Conservation (phyloP, 2,113 vertebrate genomes). For the Equus quagga region DNA sequence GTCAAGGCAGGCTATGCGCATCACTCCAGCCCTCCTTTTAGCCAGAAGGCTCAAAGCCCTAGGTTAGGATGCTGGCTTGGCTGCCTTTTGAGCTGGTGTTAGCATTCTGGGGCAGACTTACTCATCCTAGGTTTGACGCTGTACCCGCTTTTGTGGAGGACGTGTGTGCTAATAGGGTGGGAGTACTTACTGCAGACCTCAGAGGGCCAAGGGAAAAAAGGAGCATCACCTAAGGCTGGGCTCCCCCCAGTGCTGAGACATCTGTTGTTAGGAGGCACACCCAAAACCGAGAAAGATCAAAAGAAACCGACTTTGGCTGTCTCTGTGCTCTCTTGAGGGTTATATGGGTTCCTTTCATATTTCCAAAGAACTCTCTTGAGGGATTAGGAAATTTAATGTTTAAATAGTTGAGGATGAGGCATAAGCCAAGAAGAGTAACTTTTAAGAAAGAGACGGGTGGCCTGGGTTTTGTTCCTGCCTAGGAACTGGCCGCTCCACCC, state of each 20-base stretch:
- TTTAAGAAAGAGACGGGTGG: neutral
- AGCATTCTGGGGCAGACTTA: slow-evolving; percentile 45
- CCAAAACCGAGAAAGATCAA: neutral
- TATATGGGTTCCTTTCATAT: neutral
- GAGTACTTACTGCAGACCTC: neutral
- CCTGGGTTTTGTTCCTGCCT: neutral
- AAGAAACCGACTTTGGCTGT: neutral
- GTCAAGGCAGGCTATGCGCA: fast-evolving
- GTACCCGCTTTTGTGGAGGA: neutral
- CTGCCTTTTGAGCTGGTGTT: slow-evolving; percentile 57
- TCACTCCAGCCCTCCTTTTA: neutral
- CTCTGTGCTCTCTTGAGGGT: neutral
- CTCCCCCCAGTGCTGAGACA: neutral
- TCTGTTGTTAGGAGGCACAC: neutral
- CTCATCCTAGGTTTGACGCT: neutral
- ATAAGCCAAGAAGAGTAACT: neutral
- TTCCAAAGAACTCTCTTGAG: neutral
- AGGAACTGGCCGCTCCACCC: no score
- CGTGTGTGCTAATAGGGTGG: neutral
- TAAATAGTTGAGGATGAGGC: neutral
- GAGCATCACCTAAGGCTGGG: neutral
- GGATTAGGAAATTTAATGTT: neutral
- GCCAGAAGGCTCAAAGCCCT: neutral
- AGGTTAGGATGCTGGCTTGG: slow-evolving; percentile 55
- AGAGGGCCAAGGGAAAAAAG: slow-evolving; percentile 21